Conservation (phyloP, 2,113 vertebrate species). For the Cyprinus carpio region DNA sequence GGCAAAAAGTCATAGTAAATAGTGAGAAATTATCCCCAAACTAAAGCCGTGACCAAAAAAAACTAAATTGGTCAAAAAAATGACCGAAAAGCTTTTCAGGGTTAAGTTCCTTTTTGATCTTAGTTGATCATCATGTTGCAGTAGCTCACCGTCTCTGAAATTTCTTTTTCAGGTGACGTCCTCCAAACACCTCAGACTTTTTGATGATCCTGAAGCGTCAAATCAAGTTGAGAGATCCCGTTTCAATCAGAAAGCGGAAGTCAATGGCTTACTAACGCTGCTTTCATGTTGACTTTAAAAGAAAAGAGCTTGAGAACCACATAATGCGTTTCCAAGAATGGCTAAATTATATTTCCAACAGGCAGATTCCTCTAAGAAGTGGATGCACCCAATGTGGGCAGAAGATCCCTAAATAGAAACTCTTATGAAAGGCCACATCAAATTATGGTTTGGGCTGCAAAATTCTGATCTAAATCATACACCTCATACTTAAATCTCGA, state of each 20-base stretch:
- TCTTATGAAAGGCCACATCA: slow-evolving; percentile 62
- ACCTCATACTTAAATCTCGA: slow-evolving; percentile 55
- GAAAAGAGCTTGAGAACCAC: not conserved
- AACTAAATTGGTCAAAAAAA: no score
- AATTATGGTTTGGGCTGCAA: slow-evolving; percentile 58
- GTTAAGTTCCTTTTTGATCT: not conserved
- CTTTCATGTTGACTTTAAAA: not conserved
- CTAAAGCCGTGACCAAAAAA: no score
- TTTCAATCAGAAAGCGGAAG: not conserved
- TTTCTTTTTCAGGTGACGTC: not conserved
- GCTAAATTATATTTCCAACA: slow-evolving; percentile 34
- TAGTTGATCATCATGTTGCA: not conserved
- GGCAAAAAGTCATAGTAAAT: no score
- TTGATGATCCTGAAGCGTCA: not conserved
- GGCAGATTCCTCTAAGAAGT: slow-evolving; percentile 35
- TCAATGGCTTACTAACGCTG: not conserved
- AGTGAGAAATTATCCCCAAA: no score
- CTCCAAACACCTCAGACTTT: not conserved
- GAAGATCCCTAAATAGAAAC: slow-evolving; percentile 63
- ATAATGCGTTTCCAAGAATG: not conserved
- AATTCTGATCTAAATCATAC: slow-evolving; percentile 59
- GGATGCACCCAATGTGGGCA: slow-evolving; percentile 36
- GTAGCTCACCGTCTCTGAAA: not conserved
- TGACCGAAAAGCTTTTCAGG: not conserved
- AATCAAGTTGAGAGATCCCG: no score